Conservation (phyloP, 2,888 invertebrate genomes). For the Micropterix aruncella region DNA sequence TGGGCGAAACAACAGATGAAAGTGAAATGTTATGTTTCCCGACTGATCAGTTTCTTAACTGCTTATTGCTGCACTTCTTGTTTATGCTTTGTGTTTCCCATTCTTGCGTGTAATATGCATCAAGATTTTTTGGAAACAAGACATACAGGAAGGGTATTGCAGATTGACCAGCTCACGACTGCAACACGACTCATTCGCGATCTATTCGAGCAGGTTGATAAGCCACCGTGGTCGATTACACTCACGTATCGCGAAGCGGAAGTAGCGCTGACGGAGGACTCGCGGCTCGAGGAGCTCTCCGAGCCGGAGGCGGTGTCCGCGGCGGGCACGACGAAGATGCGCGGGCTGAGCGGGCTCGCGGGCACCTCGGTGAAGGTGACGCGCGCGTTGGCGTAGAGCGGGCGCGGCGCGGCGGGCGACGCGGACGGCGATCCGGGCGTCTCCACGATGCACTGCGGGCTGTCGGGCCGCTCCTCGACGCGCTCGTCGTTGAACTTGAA, state of each 20-base stretch:
- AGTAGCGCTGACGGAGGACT: constrained; percentile 1
- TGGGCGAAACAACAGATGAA: too few species aligned
- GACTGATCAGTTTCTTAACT: too few species aligned
- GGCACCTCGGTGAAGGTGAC: constrained; percentile 16
- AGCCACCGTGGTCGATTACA: too few species aligned
- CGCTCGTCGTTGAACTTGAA: constrained; percentile 20
- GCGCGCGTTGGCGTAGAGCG: constrained; percentile 11
- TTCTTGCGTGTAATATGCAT: too few species aligned
- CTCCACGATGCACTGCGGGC: constrained; percentile 27
- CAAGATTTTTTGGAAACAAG: too few species aligned
- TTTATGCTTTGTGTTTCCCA: too few species aligned
- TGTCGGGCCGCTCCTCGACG: constrained; percentile 20
- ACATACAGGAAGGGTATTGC: too few species aligned
- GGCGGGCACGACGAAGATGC: constrained; percentile 5
- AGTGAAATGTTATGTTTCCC: too few species aligned
- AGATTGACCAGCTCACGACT: too few species aligned
- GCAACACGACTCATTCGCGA: too few species aligned
- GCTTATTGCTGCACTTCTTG: too few species aligned
- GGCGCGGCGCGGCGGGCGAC: constrained; percentile 7
- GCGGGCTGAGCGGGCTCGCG: constrained; percentile 12
- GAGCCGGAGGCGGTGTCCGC: background rate
- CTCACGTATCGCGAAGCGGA: background rate
- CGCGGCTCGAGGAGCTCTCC: constrained; percentile 1
- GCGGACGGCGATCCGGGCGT: constrained; percentile 26
- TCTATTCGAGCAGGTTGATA: too few species aligned